These are phyloP conservation scores for Slavum lentiscoides DNA, from an alignment of 2,888 invertebrate genomes.

Conservation along the genomic window DNA sequence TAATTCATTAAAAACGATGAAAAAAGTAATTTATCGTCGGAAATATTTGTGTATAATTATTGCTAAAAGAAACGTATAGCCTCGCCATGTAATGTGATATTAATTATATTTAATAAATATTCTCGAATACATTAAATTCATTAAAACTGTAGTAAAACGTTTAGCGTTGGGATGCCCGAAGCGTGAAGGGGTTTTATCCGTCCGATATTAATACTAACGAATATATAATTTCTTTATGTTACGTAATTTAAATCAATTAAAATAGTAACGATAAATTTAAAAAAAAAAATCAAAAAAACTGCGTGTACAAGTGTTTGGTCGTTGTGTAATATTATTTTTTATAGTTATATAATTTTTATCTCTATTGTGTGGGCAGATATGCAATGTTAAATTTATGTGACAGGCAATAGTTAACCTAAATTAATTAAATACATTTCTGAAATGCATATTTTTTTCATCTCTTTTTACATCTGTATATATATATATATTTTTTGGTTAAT, in stretches of 20 bases:
- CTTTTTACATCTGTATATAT: too few relatives aligned
- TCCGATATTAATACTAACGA: neutral
- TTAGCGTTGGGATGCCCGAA: too few relatives aligned
- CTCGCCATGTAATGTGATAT: slow-evolving; percentile 4
- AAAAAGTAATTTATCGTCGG: neutral
- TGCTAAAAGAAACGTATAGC: neutral
- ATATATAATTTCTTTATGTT: neutral
- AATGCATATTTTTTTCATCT: too few relatives aligned
- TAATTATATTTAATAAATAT: slow-evolving; percentile 23
- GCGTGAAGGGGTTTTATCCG: neutral
- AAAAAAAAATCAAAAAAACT: too few relatives aligned
- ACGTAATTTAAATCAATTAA: neutral
- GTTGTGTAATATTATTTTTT: too few relatives aligned
- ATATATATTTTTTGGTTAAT: too few relatives aligned
- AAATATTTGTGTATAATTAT: neutral
- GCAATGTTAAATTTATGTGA: neutral
- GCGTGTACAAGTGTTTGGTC: too few relatives aligned
- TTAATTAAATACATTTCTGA: neutral
- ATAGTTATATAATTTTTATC: too few relatives aligned
- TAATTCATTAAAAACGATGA: neutral
- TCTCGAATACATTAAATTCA: neutral
- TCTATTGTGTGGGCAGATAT: too few relatives aligned
- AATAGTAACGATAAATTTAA: neutral
- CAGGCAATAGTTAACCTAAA: neutral
- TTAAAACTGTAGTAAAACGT: neutral